Base-by-base conservation (phyloP, 2,113 vertebrate species). In the Myotis lucifugus region DNA sequence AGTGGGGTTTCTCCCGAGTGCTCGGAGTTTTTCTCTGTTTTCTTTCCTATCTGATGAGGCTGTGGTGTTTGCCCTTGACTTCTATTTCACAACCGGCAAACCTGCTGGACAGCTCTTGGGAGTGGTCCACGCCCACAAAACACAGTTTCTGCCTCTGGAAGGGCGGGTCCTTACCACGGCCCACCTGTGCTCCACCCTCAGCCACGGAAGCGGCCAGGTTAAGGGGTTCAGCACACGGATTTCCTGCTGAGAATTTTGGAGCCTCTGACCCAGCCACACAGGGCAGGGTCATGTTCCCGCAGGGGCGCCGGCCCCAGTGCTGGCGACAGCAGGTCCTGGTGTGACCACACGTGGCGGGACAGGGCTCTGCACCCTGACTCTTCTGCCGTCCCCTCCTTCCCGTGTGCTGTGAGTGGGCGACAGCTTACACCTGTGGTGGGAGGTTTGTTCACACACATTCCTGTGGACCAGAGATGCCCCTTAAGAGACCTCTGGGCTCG, bases 211-310 rank as follows among this genome's bases (percentile, higher is more conserved):
- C 19, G 0, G 23, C 29, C 42, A 17, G 34, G 17, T 73, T 42
- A 40, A 93, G 48, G 29, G 73, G 12, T n/a, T 12, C 15, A 54
- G 50, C 37, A 29, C 83, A 52, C 0, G 0, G 18, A 34, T 54
- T 79, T 74, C 85, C 54, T 50, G 40, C 42, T 21, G 15, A 37
- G 52, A 29, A 46, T 74, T 37, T 70, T 70, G n/a, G 72, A 77
- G 50, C 77, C 37, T 32, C 13, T 14, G 11, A 42, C 29, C 54
- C 70, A 69, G 12, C 19, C 66, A 74, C 0, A 0, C 10, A 27
- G 40, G 19, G 23, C 10, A 27, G 40, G 19, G 23, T 34, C 52
- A 11, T 0, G 0, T 66, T 70, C 11, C 61, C 0, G 0, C 2
- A 37, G 8, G 34, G 14, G 11, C 54, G 69, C 54, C 40, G 6